These are phyloP conservation scores for Aspidapion aeneum DNA, from an alignment of 2,888 invertebrate species.

Conservation along the genomic window DNA sequence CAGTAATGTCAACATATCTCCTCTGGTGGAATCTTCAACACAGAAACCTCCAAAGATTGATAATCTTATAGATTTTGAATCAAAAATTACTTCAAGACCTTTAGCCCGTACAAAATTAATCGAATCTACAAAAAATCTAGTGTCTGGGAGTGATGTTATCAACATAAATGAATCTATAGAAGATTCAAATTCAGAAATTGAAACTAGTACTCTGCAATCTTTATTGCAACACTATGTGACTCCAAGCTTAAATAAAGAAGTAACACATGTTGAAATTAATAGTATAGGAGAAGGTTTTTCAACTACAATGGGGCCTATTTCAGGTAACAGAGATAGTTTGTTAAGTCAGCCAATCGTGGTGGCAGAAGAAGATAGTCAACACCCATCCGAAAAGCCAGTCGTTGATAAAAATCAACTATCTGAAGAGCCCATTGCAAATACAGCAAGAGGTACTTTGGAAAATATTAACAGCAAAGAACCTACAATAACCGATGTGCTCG, in stretches of 20 bases:
- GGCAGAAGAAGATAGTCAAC: conserved; percentile 35
- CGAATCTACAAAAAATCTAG: conserved; percentile 57
- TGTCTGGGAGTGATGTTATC: conserved; percentile 61
- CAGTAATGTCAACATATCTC: neutral
- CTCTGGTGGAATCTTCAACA: neutral
- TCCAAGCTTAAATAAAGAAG: conserved; percentile 14
- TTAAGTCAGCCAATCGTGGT: conserved; percentile 44
- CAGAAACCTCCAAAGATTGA: neutral
- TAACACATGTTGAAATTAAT: conserved; percentile 20
- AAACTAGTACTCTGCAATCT: conserved; percentile 29
- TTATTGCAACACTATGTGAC: conserved; percentile 28
- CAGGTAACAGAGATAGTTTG: conserved; percentile 28
- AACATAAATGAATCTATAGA: conserved; percentile 56
- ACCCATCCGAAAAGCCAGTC: conserved; percentile 29
- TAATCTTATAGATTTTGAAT: neutral
- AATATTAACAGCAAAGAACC: conserved; percentile 30
- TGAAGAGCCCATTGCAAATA: conserved; percentile 27
- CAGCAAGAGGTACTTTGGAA: conserved; percentile 31
- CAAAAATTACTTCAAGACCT: too few species aligned
- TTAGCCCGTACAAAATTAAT: conserved; percentile 41
- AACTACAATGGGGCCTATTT: conserved; percentile 24
- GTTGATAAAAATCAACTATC: conserved; percentile 31
- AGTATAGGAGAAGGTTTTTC: conserved; percentile 18
- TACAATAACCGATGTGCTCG: conserved; percentile 41
- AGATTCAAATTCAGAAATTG: conserved; percentile 20